Base-by-base conservation (phyloP, 2,888 invertebrate genomes). In the Hypercompe scribonia region DNA sequence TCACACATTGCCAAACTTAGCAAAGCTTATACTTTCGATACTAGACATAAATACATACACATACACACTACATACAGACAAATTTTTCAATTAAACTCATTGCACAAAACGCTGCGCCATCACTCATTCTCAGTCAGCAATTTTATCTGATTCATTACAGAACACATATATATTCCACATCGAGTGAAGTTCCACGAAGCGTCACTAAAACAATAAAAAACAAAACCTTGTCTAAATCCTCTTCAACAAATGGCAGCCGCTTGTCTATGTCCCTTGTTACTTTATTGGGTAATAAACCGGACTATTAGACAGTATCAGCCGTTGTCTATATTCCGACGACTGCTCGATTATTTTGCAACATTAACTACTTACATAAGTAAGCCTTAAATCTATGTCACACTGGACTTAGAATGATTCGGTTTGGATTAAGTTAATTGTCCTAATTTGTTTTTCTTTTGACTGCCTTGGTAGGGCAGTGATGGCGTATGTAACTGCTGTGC, bases 331-430 rank as follows among this genome's bases (percentile, higher is more conserved):
- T 65, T 71, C 58, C 36, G 11, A 46, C 65, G 36, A 36, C 36
- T 36, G 63, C 24, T 54, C 31, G 36, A 15, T 64, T 70, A 64
- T 46, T 70, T 42, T 31, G 42, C 15, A 63, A 39, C 61, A 39
- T 50, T 69, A 68, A 72, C 68, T 65, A n/a, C 64, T 28, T 34
- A 61, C 31, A 39, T 36, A 64, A 34, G 68, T 68, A 54, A 54
- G 68, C 46, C 28, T 58, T 36, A 36, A 46, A 70, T 70, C 46
- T 33, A 64, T 33, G 33, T 70, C 34, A 34, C 42, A 63, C 34
- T 61, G 42, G 10, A 61, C 63, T 70, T 70, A 24, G 24, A n/a
- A 64, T 42, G 70, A 64, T 34, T 33, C 46, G 34, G 46, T 34
- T 70, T 39, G 58, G 31, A 61, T 61, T 15, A 31, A n/a, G 50